Conservation (phyloP, 2,797 vertebrate species). For the Alca torda region DNA sequence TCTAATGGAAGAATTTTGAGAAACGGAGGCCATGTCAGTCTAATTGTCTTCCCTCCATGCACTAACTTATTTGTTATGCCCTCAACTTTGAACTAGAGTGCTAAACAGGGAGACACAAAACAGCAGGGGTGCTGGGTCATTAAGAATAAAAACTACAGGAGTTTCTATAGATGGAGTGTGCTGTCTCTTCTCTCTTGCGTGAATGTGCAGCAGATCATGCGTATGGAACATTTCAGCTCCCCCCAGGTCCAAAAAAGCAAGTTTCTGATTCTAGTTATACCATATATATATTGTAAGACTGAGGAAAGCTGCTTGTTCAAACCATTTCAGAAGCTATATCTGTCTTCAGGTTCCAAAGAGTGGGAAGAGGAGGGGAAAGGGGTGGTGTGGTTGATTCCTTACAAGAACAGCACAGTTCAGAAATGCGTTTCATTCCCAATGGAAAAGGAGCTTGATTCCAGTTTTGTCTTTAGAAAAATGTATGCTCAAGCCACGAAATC, state of each 20-base stretch:
- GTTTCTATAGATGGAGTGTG: not conserved
- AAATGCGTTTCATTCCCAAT: not conserved
- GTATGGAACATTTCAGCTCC: conserved; percentile 9
- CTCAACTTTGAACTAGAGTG: not conserved
- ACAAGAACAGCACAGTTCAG: not conserved
- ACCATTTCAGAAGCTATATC: not conserved
- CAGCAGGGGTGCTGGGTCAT: not conserved
- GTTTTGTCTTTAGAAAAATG: conserved; percentile 10
- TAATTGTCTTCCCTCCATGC: conserved; percentile 22
- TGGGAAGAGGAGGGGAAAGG: not conserved
- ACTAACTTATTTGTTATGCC: conserved; percentile 39
- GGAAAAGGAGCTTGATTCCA: conserved; percentile 22
- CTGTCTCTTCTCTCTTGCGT: not conserved
- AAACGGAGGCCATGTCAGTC: not conserved
- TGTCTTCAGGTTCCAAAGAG: not conserved
- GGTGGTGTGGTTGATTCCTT: not conserved
- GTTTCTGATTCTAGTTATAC: not conserved
- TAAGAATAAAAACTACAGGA: conserved; percentile 2
- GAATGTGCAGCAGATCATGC: not conserved
- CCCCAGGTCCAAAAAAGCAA: not conserved
- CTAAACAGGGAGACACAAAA: not conserved
- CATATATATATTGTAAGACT: not conserved
- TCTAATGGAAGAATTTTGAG: not conserved
- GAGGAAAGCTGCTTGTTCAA: not conserved
- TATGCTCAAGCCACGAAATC: conserved; percentile 26